Conservation (phyloP, 2,113 vertebrate genomes). For the Tympanuchus pallidicinctus region DNA sequence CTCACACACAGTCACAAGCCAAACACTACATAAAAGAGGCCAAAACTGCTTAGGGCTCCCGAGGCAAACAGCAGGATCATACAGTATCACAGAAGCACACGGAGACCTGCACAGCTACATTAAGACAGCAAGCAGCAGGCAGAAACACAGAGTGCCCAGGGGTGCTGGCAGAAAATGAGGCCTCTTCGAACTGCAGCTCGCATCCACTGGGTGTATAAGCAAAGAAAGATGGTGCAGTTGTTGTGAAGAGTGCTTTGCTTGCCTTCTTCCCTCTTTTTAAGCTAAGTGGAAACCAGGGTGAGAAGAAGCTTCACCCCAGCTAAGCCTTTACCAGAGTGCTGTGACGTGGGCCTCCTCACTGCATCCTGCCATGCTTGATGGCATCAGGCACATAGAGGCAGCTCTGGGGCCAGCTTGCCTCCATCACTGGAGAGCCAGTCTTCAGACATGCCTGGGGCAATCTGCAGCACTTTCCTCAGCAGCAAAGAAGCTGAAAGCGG, state of each 20-base stretch:
- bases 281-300: rapidly evolving
- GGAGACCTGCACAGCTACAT: neutral
- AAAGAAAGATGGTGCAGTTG: neutral
- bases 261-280: neutral
- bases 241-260: neutral
- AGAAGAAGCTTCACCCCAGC: neutral
- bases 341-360: rapidly evolving
- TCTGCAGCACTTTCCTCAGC: neutral
- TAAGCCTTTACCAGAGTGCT: neutral
- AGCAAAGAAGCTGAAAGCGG: neutral
- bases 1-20: neutral
- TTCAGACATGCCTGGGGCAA: rapidly evolving
- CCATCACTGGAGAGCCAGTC: rapidly evolving
- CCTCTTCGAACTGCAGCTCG: neutral
- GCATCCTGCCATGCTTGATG: neutral
- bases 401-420: neutral
- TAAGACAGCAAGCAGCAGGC: rapidly evolving
- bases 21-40: neutral
- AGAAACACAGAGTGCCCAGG: neutral
- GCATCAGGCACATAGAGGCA: neutral
- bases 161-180: neutral
- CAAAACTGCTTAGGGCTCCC: neutral
- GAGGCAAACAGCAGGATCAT: neutral
- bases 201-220: neutral
- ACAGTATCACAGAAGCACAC: neutral